Conservation (phyloP, 2,888 invertebrate species). For the Eristalis arbustorum region DNA sequence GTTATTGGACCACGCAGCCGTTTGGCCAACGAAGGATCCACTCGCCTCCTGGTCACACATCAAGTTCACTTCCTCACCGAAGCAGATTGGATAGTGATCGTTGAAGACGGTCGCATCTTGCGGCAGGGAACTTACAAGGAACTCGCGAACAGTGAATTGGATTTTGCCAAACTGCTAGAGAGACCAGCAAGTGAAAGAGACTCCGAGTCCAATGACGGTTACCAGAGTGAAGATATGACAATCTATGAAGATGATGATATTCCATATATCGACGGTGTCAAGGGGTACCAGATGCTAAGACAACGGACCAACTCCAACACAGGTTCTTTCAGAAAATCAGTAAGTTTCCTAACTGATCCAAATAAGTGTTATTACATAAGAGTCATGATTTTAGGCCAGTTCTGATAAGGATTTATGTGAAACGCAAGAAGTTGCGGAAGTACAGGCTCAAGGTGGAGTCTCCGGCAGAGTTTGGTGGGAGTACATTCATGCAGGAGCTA, state of each 20-base stretch:
- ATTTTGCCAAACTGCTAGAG: constrained; percentile 82
- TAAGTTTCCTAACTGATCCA: constrained; percentile 41
- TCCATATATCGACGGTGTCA: constrained; percentile 79
- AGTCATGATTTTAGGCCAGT: constrained; percentile 72
- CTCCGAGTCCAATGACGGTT: constrained; percentile 46
- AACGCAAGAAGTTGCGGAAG: constrained; percentile 77
- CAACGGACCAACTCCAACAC: constrained; percentile 73
- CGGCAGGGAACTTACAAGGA: constrained; percentile 81
- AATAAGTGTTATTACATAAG: background rate
- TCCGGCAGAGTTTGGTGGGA: constrained; percentile 78
- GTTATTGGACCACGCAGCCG: constrained; percentile 83
- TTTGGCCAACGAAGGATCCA: constrained; percentile 82
- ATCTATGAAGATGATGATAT: constrained; percentile 79
- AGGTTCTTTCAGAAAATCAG: constrained; percentile 75
- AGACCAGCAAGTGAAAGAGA: constrained; percentile 73
- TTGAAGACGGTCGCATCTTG: constrained; percentile 82
- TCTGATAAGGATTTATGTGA: constrained; percentile 73
- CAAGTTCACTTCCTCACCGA: constrained; percentile 87
- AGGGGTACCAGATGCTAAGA: constrained; percentile 76
- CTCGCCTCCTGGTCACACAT: constrained; percentile 88
- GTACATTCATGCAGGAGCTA: constrained; percentile 82
- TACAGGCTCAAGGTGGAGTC: constrained; percentile 79
- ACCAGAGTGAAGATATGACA: constrained; percentile 58
- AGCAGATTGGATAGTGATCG: constrained; percentile 83
- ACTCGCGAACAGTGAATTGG: constrained; percentile 80